Conservation (phyloP, 2,797 vertebrate species). For the Pipistrellus nathusii region DNA sequence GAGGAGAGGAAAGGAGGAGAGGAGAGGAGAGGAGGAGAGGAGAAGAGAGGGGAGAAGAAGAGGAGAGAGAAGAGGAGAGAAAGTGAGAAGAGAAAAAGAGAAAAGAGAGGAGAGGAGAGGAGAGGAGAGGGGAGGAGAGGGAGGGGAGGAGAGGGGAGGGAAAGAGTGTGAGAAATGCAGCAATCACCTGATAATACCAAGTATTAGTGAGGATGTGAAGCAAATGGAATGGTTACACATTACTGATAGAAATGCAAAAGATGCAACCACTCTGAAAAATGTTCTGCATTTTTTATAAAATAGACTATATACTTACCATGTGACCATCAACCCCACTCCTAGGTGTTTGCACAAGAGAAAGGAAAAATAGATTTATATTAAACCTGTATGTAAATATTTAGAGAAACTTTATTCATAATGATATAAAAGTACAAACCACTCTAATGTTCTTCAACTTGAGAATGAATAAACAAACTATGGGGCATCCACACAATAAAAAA, state of each 20-base stretch:
- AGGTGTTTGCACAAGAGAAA: background rate
- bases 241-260: background rate
- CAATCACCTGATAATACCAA: background rate
- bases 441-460: background rate
- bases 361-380: background rate
- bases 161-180: background rate
- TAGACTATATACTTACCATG: background rate
- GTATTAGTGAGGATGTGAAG: background rate
- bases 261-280: background rate
- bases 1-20: background rate
- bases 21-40: background rate
- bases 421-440: background rate
- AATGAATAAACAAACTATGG: background rate
- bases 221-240: background rate
- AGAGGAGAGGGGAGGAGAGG: fast-evolving
- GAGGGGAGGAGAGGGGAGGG: background rate
- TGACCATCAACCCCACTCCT: background rate
- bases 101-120: too few relatives aligned
- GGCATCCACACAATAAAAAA: background rate
- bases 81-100: too few relatives aligned
- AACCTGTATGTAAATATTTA: background rate
- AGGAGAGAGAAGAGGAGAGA: background rate
- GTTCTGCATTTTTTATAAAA: constrained; percentile 23
- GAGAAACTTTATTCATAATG: background rate
- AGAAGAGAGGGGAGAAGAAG: background rate